These are phyloP conservation scores for Psittacula echo DNA, from an alignment of 2,797 vertebrate genomes.

Conservation along the genomic window DNA sequence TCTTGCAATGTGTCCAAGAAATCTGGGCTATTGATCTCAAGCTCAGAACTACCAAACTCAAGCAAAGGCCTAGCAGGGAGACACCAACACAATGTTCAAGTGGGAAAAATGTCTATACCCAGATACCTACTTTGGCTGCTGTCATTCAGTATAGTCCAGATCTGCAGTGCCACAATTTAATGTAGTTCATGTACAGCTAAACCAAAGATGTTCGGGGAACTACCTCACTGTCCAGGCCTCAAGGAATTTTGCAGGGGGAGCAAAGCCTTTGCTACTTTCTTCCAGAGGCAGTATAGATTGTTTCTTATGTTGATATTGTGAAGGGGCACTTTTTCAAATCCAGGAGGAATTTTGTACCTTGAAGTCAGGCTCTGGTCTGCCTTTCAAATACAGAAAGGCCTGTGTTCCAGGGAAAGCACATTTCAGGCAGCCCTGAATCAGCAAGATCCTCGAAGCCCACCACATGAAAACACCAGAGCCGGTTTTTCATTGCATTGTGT, in stretches of 20 bases:
- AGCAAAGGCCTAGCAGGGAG: background rate
- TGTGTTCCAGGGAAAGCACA: background rate
- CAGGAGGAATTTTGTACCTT: background rate
- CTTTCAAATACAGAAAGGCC: background rate
- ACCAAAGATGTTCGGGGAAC: background rate
- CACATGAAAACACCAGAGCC: background rate
- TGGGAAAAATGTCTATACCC: background rate
- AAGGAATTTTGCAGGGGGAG: background rate
- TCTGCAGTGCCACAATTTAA: background rate
- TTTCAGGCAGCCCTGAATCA: background rate
- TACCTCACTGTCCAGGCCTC: background rate
- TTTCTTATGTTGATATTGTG: background rate
- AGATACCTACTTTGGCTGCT: background rate
- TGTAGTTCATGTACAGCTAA: background rate
- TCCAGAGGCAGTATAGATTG: background rate
- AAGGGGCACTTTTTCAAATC: background rate
- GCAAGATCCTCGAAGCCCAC: background rate
- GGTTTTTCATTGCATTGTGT: background rate
- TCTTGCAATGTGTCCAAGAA: slow-evolving; percentile 29
- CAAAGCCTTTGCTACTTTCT: background rate
- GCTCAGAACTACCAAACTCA: background rate
- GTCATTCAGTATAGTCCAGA: background rate
- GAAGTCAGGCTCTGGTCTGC: background rate
- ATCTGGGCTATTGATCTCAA: background rate
- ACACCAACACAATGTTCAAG: background rate